Percentiles rank a stretch among this genome's conserved stretches.
These are phyloP conservation scores for Agapornis roseicollis DNA, from an alignment of 2,113 vertebrate genomes.

Conservation along the genomic window DNA sequence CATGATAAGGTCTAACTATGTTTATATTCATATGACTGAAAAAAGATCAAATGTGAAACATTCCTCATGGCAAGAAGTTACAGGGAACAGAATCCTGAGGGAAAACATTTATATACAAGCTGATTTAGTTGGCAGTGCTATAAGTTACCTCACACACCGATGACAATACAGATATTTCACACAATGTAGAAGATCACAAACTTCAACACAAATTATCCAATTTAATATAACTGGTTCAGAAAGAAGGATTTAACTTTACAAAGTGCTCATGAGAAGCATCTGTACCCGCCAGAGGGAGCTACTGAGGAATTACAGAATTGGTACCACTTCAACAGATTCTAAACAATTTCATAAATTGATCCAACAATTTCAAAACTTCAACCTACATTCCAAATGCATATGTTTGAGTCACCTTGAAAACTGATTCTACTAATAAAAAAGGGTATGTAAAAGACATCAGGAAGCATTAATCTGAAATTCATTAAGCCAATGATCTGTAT, in stretches of 20 bases:
- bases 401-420: background rate
- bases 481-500: background rate
- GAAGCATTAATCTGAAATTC: background rate
- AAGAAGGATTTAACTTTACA: background rate
- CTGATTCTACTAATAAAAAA: background rate
- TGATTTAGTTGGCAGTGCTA: background rate
- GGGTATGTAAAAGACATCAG: background rate
- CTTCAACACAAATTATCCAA: background rate
- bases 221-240: background rate
- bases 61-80: background rate
- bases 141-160: background rate
- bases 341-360: background rate
- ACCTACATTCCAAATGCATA: background rate
- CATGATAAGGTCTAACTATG: background rate
- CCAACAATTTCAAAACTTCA: background rate
- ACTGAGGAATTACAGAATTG: background rate
- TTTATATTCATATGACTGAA: background rate
- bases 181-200: background rate
- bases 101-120: background rate
- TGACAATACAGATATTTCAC: background rate
- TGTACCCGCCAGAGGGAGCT: background rate
- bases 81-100: background rate
- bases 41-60: background rate
- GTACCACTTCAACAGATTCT: background rate
- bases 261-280: background rate